Conservation (phyloP, 2,797 vertebrate species). For the Acanthis flammea region DNA sequence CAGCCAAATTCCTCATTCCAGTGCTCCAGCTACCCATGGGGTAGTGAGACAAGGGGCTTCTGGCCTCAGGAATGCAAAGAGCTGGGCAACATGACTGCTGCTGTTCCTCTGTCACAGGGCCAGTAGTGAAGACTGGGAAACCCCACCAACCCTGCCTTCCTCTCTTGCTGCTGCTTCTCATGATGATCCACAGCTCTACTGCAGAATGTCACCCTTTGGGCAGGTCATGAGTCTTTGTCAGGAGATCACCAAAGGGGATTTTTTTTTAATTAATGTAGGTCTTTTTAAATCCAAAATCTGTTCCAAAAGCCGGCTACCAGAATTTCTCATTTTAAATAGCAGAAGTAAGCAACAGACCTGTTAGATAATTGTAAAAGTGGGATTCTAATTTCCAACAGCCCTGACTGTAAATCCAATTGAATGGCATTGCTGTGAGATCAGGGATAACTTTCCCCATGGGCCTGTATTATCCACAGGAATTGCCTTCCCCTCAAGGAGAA, state of each 20-base stretch:
- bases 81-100: rapidly evolving
- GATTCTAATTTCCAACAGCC: not conserved
- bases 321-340: not conserved
- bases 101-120: not conserved
- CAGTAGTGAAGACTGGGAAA: not conserved
- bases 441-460: not conserved
- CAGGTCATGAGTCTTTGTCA: not conserved
- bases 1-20: not conserved
- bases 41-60: not conserved
- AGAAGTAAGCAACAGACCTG: not conserved
- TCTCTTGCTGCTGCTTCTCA: not conserved
- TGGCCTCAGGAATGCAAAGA: not conserved
- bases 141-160: not conserved
- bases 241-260: not conserved
- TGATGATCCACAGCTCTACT: not conserved
- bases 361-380: not conserved
- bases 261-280: not conserved
- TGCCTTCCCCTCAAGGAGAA: not conserved
- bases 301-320: not conserved
- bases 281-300: not conserved
- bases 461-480: not conserved
- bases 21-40: not conserved
- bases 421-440: not conserved
- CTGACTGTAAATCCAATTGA: not conserved
- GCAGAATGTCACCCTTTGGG: not conserved